Base-by-base conservation (phyloP, 1,140 invertebrate species). In the Thaumatotibia leucotreta region DNA sequence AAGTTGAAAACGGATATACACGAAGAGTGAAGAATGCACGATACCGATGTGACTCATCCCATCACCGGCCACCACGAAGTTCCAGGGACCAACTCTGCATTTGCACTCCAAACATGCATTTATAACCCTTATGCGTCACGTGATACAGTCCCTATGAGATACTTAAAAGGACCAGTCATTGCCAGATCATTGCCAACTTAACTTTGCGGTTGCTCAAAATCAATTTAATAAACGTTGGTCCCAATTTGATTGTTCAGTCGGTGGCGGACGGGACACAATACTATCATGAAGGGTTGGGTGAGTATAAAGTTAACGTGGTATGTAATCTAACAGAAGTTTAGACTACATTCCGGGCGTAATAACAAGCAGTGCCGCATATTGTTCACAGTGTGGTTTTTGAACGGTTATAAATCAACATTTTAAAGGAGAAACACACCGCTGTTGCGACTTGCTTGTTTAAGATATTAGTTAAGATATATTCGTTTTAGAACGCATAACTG, bases 1-100 rank as follows among this genome's bases (percentile, higher is more conserved):
- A 79, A 80, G 72, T 70, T 70, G 67, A 70, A 82, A 86, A 84
- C 85, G 85, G 85, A 86, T 86, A 84, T 24, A 31, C 27, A 58
- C 80, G 72, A 76, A 72, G 72, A 76, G 64, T 39, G 61, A 86
- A 86, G 85, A 88, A 88, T 88, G 85, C 81, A 80, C 73, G 77
- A 83, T 82, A 77, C 66, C 79, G 75, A 78, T 73, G 79, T 88
- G 85, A 88, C 64, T 88, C 85, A 87, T 80, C 74, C 74, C 82
- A 80, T 81, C 83, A 84, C 70, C 83, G 83, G 76, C 84, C 84
- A 86, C 83, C 83, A 73, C 80, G 78, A 78, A 82, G 83, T 50
- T 39, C 39, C 62, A 64, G 69, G 70, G 63, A 63, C 65, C 79
- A 76, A 79, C 2, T 29, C 23, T 70, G 69, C 35, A 14, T 24